Percentiles rank a stretch among this genome's conserved stretches.
Evolutionary conservation across 2,888 invertebrate genomes (phyloP).

Genomic region (Polydrusus cervinus): DNA sequence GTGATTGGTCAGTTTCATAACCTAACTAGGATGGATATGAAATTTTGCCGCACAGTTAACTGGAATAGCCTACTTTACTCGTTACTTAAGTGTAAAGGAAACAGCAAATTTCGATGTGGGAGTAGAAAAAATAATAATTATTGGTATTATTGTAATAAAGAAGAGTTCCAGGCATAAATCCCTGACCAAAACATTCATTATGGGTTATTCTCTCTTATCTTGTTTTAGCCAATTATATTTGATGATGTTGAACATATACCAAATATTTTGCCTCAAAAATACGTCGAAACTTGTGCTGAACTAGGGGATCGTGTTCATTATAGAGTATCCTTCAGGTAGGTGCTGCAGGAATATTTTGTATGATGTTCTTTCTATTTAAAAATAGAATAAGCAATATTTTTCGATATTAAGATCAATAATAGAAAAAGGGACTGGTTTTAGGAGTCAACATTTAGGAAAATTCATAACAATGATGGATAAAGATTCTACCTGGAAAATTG

Average conservation of each 20-base stretch:
- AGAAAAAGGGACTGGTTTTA: conserved; percentile 60
- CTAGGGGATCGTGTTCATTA: conserved; percentile 81
- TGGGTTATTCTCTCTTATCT: too few relatives aligned
- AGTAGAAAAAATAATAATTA: too few relatives aligned
- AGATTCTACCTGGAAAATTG: conserved; percentile 79
- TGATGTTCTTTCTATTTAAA: too few relatives aligned
- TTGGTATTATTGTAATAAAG: too few relatives aligned
- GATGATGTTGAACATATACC: conserved; percentile 75
- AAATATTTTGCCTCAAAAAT: conserved; percentile 74
- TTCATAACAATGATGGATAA: conserved; percentile 88
- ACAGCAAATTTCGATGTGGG: too few relatives aligned
- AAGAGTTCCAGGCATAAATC: too few relatives aligned
- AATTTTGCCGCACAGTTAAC: too few relatives aligned
- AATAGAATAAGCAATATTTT: not conserved
- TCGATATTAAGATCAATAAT: not conserved
- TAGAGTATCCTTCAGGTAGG: conserved; percentile 78
- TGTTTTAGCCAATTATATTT: conserved; percentile 57
- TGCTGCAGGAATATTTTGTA: not conserved
- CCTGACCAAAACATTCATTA: too few relatives aligned
- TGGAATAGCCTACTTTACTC: too few relatives aligned
- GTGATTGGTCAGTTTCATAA: too few relatives aligned
- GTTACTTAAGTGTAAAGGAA: too few relatives aligned
- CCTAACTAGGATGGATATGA: too few relatives aligned
- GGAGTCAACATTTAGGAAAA: conserved; percentile 80
- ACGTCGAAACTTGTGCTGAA: conserved; percentile 74